Conservation (phyloP, 2,113 vertebrate species). For the Ammospiza nelsoni region DNA sequence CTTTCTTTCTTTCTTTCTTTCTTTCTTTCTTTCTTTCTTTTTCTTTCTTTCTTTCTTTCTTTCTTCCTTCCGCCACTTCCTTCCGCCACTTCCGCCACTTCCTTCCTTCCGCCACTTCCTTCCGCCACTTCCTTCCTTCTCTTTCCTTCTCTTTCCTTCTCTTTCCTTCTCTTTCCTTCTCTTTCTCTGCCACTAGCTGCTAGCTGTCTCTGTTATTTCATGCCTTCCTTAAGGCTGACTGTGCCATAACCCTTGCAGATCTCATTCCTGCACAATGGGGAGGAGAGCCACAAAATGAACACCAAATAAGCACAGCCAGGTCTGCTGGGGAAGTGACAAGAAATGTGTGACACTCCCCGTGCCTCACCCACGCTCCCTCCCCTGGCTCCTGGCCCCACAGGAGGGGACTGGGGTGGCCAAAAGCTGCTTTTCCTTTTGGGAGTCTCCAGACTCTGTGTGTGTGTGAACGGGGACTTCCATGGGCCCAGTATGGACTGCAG, state of each 20-base stretch:
- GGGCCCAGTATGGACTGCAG: fast-evolving
- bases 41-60: background rate
- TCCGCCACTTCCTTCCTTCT: too few relatives aligned
- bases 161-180: background rate
- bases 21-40: background rate
- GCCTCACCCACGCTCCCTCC: background rate
- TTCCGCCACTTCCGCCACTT: too few relatives aligned
- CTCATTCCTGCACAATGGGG: background rate
- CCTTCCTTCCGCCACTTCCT: too few relatives aligned
- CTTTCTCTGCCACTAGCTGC: background rate
- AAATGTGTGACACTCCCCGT: fast-evolving
- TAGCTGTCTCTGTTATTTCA: background rate
- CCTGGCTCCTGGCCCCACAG: fast-evolving
- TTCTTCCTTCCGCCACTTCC: too few relatives aligned
- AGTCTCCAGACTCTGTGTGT: background rate
- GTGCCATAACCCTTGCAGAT: background rate
- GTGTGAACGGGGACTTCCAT: background rate
- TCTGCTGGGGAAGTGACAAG: background rate
- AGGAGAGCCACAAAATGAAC: background rate
- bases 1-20: background rate
- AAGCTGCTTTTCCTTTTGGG: background rate
- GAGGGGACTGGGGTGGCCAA: fast-evolving
- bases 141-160: too few relatives aligned
- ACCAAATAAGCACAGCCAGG: background rate
- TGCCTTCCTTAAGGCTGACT: background rate